phyloP scores from a whole-genome alignment of 2,888 invertebrate genomes.

The Xanthorhoe spadicearia region DNA sequence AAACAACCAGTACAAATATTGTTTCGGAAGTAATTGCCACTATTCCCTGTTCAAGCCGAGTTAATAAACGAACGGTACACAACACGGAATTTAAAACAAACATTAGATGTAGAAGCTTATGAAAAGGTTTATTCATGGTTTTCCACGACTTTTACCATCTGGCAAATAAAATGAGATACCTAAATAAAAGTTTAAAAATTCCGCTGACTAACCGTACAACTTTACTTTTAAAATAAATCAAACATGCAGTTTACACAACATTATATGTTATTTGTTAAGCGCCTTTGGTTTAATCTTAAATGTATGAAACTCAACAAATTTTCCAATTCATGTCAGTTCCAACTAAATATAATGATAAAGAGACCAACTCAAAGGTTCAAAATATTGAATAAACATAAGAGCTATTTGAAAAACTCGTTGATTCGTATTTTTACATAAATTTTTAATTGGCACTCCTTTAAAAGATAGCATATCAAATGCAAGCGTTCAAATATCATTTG shows the following conservation, averaged over 20 bases:
- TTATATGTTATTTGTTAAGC: no score
- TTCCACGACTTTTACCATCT: neutral
- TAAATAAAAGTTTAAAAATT: no score
- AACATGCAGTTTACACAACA: no score
- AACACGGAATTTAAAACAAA: neutral
- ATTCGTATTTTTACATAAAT: neutral
- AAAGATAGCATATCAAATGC: conserved; percentile 17
- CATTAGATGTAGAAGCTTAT: neutral
- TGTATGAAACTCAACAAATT: no score
- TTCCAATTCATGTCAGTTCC: no score
- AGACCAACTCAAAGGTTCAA: no score
- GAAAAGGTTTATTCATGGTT: neutral
- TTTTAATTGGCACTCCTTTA: conserved; percentile 6
- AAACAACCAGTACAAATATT: neutral
- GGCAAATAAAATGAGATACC: no score
- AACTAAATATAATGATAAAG: no score
- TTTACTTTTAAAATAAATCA: no score
- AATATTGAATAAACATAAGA: no score
- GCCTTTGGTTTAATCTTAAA: no score
- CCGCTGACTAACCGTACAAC: no score
- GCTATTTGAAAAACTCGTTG: neutral
- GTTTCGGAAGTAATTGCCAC: neutral
- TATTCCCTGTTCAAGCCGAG: neutral
- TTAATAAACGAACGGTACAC: neutral
- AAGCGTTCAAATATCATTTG: conserved; percentile 18